Percentiles rank a stretch among this genome's conserved stretches.
These are phyloP conservation scores for Scolopax bukidnonensis DNA, from an alignment of 2,797 vertebrate genomes.

Conservation along the genomic window DNA sequence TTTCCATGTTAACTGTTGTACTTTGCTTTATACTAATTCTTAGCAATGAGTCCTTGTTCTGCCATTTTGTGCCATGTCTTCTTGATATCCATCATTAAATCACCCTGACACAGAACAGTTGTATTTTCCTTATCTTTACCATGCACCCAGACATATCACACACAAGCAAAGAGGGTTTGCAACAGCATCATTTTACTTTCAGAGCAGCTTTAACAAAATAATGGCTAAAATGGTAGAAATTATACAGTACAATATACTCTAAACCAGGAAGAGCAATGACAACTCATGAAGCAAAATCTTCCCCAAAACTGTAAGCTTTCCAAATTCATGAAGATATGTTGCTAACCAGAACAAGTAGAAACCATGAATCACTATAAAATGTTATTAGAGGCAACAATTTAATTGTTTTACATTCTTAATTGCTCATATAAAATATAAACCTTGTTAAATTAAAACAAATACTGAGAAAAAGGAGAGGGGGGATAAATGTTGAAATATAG, in stretches of 20 bases:
- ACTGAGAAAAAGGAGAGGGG: background rate
- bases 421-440: background rate
- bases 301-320: background rate
- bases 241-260: background rate
- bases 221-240: background rate
- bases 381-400: background rate
- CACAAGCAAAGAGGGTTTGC: background rate
- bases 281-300: slow-evolving; percentile 8
- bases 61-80: background rate
- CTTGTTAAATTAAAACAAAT: background rate
- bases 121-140: background rate
- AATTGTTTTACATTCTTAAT: background rate
- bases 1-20: background rate
- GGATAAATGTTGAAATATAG: background rate
- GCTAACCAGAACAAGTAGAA: slow-evolving; percentile 44
- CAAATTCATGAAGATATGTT: slow-evolving; percentile 26
- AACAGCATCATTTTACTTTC: background rate
- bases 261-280: background rate
- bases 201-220: background rate
- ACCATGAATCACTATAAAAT: slow-evolving; percentile 25
- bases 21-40: background rate
- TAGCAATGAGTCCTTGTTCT: background rate
- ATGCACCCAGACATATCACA: background rate
- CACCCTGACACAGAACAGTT: background rate
- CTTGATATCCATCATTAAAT: slow-evolving; percentile 17